phyloP scores from a whole-genome alignment of 1,140 invertebrate genomes.

The Acromyrmex heyeri region DNA sequence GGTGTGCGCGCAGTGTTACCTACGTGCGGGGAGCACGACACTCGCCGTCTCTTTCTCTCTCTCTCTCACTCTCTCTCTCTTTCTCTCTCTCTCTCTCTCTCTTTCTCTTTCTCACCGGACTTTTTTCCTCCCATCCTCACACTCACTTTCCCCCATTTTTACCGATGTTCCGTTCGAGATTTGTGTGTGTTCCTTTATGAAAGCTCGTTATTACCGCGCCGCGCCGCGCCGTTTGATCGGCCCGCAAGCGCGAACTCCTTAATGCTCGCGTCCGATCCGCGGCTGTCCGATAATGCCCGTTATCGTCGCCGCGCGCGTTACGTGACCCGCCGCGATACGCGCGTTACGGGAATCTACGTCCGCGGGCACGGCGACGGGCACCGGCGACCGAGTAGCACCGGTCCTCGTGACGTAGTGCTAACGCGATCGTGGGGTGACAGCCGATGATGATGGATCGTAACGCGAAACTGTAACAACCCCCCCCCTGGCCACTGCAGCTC shows the following conservation, averaged over 20 bases:
- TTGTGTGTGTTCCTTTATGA: conserved; percentile 74
- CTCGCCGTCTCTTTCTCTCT: conserved; percentile 75
- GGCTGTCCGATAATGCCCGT: conserved; percentile 42
- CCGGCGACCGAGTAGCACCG: background rate
- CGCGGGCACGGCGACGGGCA: background rate
- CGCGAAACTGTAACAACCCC: conserved; percentile 11
- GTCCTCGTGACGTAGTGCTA: conserved; percentile 12
- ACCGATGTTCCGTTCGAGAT: conserved; percentile 73
- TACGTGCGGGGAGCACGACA: conserved; percentile 83
- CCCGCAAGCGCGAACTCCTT: conserved; percentile 16
- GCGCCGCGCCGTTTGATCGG: background rate
- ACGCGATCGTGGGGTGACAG: background rate
- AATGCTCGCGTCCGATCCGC: conserved; percentile 37
- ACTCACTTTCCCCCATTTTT: conserved; percentile 67
- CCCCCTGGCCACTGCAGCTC: background rate
- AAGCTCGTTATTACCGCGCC: conserved; percentile 18
- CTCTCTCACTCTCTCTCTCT: background rate
- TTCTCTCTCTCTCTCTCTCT: too few relatives aligned
- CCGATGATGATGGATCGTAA: conserved; percentile 46
- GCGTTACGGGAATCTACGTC: conserved; percentile 20
- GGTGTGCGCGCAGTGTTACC: conserved; percentile 82
- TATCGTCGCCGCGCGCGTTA: conserved; percentile 54
- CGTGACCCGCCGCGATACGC: conserved; percentile 58
- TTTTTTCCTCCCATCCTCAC: background rate
- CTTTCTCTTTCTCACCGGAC: background rate